Conservation (phyloP, 2,888 invertebrate genomes). For the Volucella zonaria region DNA sequence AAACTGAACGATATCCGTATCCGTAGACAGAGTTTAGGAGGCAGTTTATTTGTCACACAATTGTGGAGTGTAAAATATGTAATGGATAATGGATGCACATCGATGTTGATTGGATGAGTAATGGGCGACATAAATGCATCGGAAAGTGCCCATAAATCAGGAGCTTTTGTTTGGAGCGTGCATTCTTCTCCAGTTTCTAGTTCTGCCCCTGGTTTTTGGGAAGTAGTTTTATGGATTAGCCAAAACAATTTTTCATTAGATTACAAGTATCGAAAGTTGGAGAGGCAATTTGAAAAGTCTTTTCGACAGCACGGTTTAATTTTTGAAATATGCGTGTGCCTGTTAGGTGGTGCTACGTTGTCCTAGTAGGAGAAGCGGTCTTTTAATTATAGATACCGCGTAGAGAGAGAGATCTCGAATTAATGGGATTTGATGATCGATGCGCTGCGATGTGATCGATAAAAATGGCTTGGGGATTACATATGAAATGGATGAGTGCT, state of each 20-base stretch:
- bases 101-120: constrained; percentile 72
- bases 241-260: constrained; percentile 48
- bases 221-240: constrained; percentile 46
- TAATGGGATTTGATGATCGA: constrained; percentile 24
- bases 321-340: constrained; percentile 8
- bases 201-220: neutral
- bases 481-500: neutral
- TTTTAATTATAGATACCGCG: constrained; percentile 44
- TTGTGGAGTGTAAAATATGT: constrained; percentile 67
- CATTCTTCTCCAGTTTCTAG: constrained; percentile 5
- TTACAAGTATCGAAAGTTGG: constrained; percentile 9
- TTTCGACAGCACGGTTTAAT: constrained; percentile 19
- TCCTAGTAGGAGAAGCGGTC: constrained; percentile 1
- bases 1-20: constrained; percentile 34
- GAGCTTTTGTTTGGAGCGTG: constrained; percentile 52
- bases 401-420: neutral
- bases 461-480: constrained; percentile 12
- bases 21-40: constrained; percentile 46
- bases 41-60: constrained; percentile 70
- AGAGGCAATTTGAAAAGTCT: constrained; percentile 17
- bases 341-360: neutral
- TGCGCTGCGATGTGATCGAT: constrained; percentile 26
- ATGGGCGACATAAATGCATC: constrained; percentile 70
- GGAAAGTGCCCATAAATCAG: constrained; percentile 65
- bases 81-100: constrained; percentile 70